Base-by-base conservation (phyloP, 1,140 invertebrate genomes). In the Drosophila neocordata region DNA sequence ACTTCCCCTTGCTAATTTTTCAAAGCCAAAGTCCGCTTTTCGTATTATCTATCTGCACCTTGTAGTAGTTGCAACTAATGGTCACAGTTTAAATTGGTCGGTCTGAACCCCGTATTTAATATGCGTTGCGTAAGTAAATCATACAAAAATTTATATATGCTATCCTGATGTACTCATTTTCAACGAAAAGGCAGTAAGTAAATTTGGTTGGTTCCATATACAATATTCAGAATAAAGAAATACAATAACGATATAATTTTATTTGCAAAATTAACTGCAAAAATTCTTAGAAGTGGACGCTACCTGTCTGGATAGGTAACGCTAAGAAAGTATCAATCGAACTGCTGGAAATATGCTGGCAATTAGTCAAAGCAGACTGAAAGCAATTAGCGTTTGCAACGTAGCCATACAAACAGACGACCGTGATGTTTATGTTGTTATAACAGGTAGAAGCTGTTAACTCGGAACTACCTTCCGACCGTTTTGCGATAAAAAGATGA, bases 371-470 rank as follows among this genome's bases (percentile, higher is more conserved):
- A 58, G 69, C 78, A 82, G 81, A 82, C 87, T 79, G 51, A 89
- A 89, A 85, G 69, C 71, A 79, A 89, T 89, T 89, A 89, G 80
- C 58, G 77, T 79, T 83, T 72, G 69, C 57, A 80, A 73, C 72
- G 66, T 64, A 51, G 44, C 52, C 63, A 71, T 72, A 73, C 65
- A 61, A 61, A 13, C 55, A 48, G 44, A 63, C 44, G 38, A 67
- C 9, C 27, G 63, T 27, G 34, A 37, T 24, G 52, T 70, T 31
- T 70, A 51, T 48, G 22, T 15, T 8, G 8, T 12, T 11, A 13
- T 18, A 48, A 1, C 64, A 58, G 63, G 62, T 71, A 66, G 52
- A 53, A 13, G n/a, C 0, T 15, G n/a, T 34, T 2, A 41, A 15
- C 15, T 41, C 11, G 15, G 4, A 66, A 51, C 15, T 63, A 27